Percentiles rank a stretch among this genome's conserved stretches.
These are phyloP conservation scores for Corydoras maculifer DNA, from an alignment of 2,113 vertebrate species.

Conservation along the genomic window DNA sequence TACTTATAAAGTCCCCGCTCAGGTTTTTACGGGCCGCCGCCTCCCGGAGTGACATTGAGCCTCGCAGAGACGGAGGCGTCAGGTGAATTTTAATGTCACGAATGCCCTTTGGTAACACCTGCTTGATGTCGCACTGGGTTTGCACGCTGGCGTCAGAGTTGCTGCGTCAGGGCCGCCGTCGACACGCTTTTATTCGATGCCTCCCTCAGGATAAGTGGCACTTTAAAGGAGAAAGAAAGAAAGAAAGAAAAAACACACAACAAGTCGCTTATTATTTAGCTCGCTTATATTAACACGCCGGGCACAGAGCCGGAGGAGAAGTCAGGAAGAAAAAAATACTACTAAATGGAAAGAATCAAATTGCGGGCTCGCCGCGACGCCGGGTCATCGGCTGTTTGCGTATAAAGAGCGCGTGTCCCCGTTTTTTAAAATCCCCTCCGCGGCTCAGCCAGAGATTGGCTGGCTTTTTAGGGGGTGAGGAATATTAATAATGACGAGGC, in stretches of 20 bases:
- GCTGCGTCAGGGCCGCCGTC: too few relatives aligned
- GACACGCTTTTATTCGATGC: too few relatives aligned
- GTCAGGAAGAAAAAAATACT: background rate
- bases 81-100: slow-evolving; percentile 29
- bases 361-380: background rate
- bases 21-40: background rate
- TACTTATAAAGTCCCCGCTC: too few relatives aligned
- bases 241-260: too few relatives aligned
- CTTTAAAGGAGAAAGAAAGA: too few relatives aligned
- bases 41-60: slow-evolving; percentile 13
- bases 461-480: slow-evolving; percentile 22
- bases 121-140: background rate
- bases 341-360: background rate
- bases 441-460: slow-evolving; percentile 15
- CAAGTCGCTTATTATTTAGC: too few relatives aligned
- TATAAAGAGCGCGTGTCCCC: background rate
- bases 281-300: background rate
- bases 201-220: too few relatives aligned
- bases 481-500: slow-evolving; percentile 31
- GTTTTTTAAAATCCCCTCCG: background rate
- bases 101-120: slow-evolving; percentile 8
- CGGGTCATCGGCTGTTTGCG: background rate
- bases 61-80: background rate
- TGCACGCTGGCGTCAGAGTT: too few relatives aligned
- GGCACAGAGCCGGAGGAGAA: background rate